Evolutionary conservation across 2,797 vertebrate species (phyloP).

Genomic region (Clarias laeviceps): DNA sequence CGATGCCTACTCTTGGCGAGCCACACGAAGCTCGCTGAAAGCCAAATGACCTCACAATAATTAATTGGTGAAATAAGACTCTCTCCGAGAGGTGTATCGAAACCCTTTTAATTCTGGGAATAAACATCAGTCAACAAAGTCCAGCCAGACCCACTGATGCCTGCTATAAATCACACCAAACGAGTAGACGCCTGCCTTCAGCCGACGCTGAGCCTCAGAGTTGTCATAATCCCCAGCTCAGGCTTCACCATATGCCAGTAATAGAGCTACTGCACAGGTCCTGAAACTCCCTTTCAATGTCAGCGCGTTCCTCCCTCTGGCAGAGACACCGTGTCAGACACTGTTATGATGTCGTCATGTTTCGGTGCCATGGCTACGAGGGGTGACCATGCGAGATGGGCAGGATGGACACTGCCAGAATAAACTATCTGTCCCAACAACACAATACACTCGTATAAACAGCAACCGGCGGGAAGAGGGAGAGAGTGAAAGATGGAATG

Average conservation of each 20-base stretch:
- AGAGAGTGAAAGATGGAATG: background rate
- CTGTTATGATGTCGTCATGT: slow-evolving; percentile 60
- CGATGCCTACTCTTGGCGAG: background rate
- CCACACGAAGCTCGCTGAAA: background rate
- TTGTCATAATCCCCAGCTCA: slow-evolving; percentile 34
- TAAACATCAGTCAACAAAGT: slow-evolving; percentile 36
- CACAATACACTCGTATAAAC: slow-evolving; percentile 54
- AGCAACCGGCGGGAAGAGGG: slow-evolving; percentile 38
- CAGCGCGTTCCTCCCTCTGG: slow-evolving; percentile 42
- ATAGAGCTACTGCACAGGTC: slow-evolving; percentile 40
- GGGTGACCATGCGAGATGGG: slow-evolving; percentile 45
- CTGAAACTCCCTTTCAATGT: slow-evolving; percentile 45
- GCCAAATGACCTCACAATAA: slow-evolving; percentile 32
- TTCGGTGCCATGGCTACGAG: slow-evolving; percentile 53
- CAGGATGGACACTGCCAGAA: slow-evolving; percentile 47
- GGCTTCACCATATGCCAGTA: slow-evolving; percentile 41
- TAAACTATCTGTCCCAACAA: slow-evolving; percentile 51
- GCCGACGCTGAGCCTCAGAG: slow-evolving; percentile 13
- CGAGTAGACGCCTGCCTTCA: slow-evolving; percentile 25
- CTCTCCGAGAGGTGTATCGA: slow-evolving; percentile 15
- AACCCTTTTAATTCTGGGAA: slow-evolving; percentile 31
- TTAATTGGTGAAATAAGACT: slow-evolving; percentile 22
- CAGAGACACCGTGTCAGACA: slow-evolving; percentile 47
- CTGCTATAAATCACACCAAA: slow-evolving; percentile 36
- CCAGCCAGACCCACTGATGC: slow-evolving; percentile 8